Base-by-base conservation (phyloP, 2,888 invertebrate species). In the Heterodera filipjevi region DNA sequence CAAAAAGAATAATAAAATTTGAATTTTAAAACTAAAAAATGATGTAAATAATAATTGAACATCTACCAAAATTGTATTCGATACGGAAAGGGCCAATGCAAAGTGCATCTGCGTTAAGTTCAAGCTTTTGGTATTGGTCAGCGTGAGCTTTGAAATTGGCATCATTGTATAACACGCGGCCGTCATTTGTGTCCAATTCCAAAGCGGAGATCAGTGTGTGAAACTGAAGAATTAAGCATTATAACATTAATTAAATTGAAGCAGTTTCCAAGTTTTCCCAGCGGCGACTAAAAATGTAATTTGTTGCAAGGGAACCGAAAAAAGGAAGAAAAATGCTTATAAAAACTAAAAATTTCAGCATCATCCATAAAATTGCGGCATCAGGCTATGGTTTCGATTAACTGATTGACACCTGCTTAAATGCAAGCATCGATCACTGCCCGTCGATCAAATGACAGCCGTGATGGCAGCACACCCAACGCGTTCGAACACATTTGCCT, bases 401-500 rank as follows among this genome's bases (percentile, higher is more conserved):
- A n/a, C n/a, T n/a, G n/a, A n/a, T n/a, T n/a, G n/a, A 64, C 19
- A 78, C 78, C 66, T 77, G 27, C 33, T 35, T n/a, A 66, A 72
- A 66, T 35, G 32, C 79, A 79, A 16, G 19, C 35, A 19, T 59
- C 73, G 3, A 66, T 72, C 16, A 79, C n/a, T 49, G 22, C 53
- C n/a, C 27, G 39, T 33, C 59, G 33, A 19, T 79, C 79, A 66
- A 80, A 79, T 32, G 68, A 2, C 30, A 79, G 71, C 30, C 82
- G 66, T 14, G 79, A 68, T 5, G 80, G 82, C 53, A 82, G n/a
- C 44, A 82, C 68, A 14, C 79, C 83, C 59, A 82, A 32, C 10
- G 81, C 78, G 68, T 35, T 82, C 82, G 19, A 82, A 77, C 12
- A 83, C 71, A 30, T 72, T 74, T 8, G 82, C 72, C 16, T 66